Evolutionary conservation across 2,888 invertebrate species (phyloP), one percentile per base, ranked within the genome.

Genomic region (Conistra vaccinii): DNA sequence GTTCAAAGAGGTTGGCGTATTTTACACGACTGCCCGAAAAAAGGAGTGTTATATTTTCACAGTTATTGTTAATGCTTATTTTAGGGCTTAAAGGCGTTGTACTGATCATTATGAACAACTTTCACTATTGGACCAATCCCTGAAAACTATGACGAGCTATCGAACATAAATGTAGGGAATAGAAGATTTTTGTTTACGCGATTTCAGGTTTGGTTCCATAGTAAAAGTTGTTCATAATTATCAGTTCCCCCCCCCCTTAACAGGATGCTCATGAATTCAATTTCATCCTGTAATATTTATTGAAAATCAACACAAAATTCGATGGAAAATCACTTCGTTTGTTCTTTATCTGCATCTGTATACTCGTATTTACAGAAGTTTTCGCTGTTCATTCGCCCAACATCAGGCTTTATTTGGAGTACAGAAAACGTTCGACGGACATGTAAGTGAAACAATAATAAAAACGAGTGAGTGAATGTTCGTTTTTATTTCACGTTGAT

Each of bases 371-470:
- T 48, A 39, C 63, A 51, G 7, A 17, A 66, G 55, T 60, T 48
- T 60, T 60, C n/a, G 32, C n/a, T 67, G 53, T 63, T 55, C 45
- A 39, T 55, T 53, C 69, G 51, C 26, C 23, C 39, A 45, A 48
- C 60, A 35, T 61, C 79, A 60, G n/a, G 26, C 45, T 58, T 80
- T 82, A 80, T 84, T 80, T 84, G 80, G 80, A 80, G 55, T 68
- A 66, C 67, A 68, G 51, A 57, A 83, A 84, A 51, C 10, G 58
- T 73, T 62, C 55, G 65, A 57, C 66, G 12, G 45, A 69, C 60
- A 14, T 73, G 65, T 69, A 55, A 79, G 63, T 45, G 63, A 70
- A 70, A 78, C 63, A 81, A 61, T 73, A 70, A 78, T 78, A 70
- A 83, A 69, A 72, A 65, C 55, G 65, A 72, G 23, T 48, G 67